Base-by-base conservation (phyloP, 2,113 vertebrate genomes). In the Chunga burmeisteri region DNA sequence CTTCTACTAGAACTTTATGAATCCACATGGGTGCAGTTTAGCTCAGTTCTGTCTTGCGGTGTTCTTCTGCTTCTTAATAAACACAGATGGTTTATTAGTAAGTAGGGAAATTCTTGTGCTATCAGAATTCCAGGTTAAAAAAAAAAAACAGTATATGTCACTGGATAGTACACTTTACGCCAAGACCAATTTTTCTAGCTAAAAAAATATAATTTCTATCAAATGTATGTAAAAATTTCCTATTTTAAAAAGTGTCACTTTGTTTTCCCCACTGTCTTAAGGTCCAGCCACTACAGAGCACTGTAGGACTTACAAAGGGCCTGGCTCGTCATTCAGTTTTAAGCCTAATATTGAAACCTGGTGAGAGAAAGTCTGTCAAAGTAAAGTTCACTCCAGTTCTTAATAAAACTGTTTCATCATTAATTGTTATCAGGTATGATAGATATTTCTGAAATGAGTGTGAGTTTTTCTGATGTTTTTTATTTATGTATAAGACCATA, bases 391-490 rank as follows among this genome's bases (percentile, higher is more conserved):
- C 98, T 89, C 99, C 99, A 63, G 20, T 98, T 97, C 97, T 98
- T 96, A 99, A 99, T 97, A 99, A 99, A 98, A 99, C 98, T 20
- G 98, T 99, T 77, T 99, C 99, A 86, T 99, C 99, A 9, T 97
- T 99, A 77, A 98, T 99, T 90, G 98, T 99, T 83, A 97, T 99
- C 98, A 99, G 99, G 99, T 99, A 98, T 38, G 99, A 98, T 98
- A 97, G 30, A 66, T 78, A 25, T 70, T 80, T 91, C 25, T 17
- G 7, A 89, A 88, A 49, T 44, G 10, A 73, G 5, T 68, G 26
- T 75, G 68, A 40, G 5, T 27, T 63, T 82, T 85, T 68, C 14
- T 47, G 23, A 13, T 62, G 7, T 5, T 93, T 83, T 68, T 66
- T 77, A 0, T 81, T 88, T 71, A 17, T 62, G 2, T 44, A 0